Base-by-base conservation (phyloP, 2,797 vertebrate genomes). In the Loriculus beryllinus region DNA sequence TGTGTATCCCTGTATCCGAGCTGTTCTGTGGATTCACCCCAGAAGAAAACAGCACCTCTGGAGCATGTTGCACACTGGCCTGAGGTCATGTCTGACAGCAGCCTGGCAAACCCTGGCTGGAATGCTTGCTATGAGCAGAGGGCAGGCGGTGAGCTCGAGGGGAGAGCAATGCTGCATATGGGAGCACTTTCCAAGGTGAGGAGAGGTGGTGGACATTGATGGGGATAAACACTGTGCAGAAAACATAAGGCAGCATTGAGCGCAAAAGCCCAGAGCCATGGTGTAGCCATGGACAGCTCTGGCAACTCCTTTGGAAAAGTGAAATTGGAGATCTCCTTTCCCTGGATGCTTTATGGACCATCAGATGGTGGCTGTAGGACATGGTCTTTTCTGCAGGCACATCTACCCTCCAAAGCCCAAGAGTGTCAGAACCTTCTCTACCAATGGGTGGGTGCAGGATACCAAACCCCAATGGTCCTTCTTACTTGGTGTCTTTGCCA, bases 1-100 rank as follows among this genome's bases (percentile, higher is more conserved):
- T 95, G 82, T 91, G 76, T 95, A 82, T 95, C 87, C 82, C 82
- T 75, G 45, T 54, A 65, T 82, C 71, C 18, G 62, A 79, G 89
- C 63, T 54, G 71, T 23, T 77, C n/a, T 45, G 69, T 45, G 76
- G 84, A 82, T 92, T 85, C 26, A 28, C 84, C 91, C 43, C 48
- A 35, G 87, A 70, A 69, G 79, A 85, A 83, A 94, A 80, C 86
- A 95, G 92, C 91, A 95, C 45, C 87, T 92, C 89, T 95, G 92
- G 87, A 95, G 70, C 49, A 29, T 18, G 35, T 29, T 86, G 86
- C 75, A 48, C 60, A 18, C 29, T 52, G 87, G 71, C 92, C 86
- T 96, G 95, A 96, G 86, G 87, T 95, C 94, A 94, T 71, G 94
- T 96, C 94, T 95, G 33, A 8, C 5, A 2, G 57, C 91, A 95